phyloP scores from a whole-genome alignment of 2,113 vertebrate species.

The Hepsetus odoe region DNA sequence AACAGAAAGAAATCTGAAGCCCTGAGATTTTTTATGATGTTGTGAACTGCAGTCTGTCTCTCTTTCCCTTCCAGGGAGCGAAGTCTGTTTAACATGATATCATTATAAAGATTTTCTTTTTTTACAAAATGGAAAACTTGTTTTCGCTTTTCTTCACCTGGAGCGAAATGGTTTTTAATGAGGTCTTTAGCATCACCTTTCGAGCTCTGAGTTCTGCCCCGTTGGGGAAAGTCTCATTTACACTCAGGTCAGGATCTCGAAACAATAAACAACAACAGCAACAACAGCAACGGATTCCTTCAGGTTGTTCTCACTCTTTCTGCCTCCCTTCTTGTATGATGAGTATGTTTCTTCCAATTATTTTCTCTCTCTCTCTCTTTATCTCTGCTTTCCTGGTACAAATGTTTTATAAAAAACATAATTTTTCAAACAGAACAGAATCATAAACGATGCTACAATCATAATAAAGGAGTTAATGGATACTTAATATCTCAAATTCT shows the following conservation, averaged over 20 bases:
- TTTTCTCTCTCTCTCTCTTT: slow-evolving; percentile 1
- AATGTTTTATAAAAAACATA: too few relatives aligned
- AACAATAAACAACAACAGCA: slow-evolving; percentile 1
- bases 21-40: background rate
- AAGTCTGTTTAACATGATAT: background rate
- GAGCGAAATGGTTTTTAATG: slow-evolving; percentile 35
- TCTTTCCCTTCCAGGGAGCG: background rate
- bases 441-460: too few relatives aligned
- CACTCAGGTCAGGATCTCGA: slow-evolving; percentile 7
- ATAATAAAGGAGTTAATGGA: too few relatives aligned
- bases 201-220: slow-evolving; percentile 1
- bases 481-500: too few relatives aligned
- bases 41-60: background rate
- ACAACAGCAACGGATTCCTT: background rate
- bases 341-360: background rate
- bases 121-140: background rate
- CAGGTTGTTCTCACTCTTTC: background rate
- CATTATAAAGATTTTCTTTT: background rate
- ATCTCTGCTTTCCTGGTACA: too few relatives aligned
- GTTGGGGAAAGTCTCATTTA: slow-evolving; percentile 12
- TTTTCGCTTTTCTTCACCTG: slow-evolving; percentile 5
- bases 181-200: slow-evolving; percentile 1
- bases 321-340: slow-evolving; percentile 2
- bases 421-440: too few relatives aligned
- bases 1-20: background rate